These are phyloP conservation scores for Oreochromis spilurus DNA, from an alignment of 2,113 vertebrate genomes.

Conservation along the genomic window DNA sequence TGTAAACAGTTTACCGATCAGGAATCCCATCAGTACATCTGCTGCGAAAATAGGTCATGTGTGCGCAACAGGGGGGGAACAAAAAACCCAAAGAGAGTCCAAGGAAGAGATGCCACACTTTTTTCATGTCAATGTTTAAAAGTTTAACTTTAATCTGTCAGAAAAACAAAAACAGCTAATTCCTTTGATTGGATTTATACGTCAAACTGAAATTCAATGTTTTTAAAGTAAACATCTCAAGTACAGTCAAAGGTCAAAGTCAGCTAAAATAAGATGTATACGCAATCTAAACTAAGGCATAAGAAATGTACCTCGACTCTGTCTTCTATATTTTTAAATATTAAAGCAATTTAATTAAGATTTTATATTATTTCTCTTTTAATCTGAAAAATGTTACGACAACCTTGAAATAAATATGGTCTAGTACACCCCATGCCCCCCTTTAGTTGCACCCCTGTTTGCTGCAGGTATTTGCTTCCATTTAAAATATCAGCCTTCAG, in stretches of 20 bases:
- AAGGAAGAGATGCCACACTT: not conserved
- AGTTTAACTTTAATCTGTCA: not conserved
- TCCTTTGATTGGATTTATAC: not conserved
- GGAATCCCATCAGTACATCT: not conserved
- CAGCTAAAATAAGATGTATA: not conserved
- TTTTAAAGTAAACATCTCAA: not conserved
- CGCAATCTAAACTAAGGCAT: not conserved
- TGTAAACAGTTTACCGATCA: not conserved
- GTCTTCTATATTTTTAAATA: not conserved
- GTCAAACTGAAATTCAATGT: not conserved
- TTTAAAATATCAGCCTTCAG: not conserved
- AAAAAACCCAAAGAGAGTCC: not conserved
- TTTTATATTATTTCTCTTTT: not conserved
- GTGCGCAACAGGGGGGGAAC: fast-evolving
- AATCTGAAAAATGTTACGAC: fast-evolving
- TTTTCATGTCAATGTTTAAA: not conserved
- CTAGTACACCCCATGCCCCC: not conserved
- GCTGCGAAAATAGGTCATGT: not conserved
- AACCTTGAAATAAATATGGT: not conserved
- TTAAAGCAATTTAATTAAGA: not conserved
- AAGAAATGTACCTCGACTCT: fast-evolving
- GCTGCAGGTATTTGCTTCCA: not conserved
- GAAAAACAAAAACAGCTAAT: not conserved
- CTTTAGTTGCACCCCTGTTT: not conserved
- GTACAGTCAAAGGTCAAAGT: not conserved